Conservation (phyloP, 2,113 vertebrate species). For the Pogonocichla stellata region DNA sequence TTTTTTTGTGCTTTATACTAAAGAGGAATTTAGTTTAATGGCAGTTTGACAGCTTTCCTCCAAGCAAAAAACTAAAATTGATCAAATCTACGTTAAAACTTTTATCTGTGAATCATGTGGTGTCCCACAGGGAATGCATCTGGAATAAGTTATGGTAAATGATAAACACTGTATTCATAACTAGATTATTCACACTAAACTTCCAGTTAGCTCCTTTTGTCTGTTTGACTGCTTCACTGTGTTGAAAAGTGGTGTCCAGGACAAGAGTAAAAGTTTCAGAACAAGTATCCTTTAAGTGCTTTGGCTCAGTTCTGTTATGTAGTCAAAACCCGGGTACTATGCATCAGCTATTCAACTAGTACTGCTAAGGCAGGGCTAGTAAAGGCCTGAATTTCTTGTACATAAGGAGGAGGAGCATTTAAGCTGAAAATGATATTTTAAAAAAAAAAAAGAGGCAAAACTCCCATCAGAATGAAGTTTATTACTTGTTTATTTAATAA, state of each 20-base stretch:
- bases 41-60: conserved; percentile 57
- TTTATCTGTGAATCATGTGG: conserved; percentile 50
- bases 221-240: not conserved
- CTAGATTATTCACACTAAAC: not conserved
- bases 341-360: not conserved
- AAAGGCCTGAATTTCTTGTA: not conserved
- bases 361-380: not conserved
- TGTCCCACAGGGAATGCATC: conserved; percentile 37
- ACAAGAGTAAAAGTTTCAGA: not conserved
- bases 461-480: not conserved
- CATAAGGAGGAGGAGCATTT: fast-evolving
- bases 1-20: conserved; percentile 38
- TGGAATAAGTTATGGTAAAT: conserved; percentile 28
- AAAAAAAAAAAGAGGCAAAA: not conserved
- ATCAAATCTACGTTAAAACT: conserved; percentile 61
- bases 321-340: not conserved
- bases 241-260: not conserved
- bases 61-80: conserved; percentile 63
- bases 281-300: not conserved
- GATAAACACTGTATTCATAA: conserved; percentile 7
- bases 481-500: not conserved
- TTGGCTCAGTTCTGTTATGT: not conserved
- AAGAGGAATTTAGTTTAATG: conserved; percentile 47
- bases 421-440: not conserved
- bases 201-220: not conserved